Evolutionary conservation across 2,888 invertebrate species (phyloP).

Genomic region (Microplitis manilae): DNA sequence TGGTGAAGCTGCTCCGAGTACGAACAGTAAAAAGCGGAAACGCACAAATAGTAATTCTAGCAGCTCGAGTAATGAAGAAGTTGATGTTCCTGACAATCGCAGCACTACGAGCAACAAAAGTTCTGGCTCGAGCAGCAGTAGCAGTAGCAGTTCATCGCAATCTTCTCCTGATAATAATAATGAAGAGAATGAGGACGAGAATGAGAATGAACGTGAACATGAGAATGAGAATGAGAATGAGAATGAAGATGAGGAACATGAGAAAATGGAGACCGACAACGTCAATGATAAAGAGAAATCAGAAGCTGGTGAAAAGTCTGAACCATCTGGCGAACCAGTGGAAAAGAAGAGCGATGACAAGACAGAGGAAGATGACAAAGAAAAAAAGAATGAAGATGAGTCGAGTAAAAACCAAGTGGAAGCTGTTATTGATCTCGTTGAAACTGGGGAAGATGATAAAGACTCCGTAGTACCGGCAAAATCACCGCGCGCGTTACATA

Average conservation of each 20-base stretch:
- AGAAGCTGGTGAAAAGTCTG: background rate
- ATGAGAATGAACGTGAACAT: constrained; percentile 48
- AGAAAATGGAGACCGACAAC: constrained; percentile 51
- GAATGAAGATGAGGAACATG: constrained; percentile 51
- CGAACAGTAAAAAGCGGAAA: constrained; percentile 25
- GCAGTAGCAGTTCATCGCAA: constrained; percentile 46
- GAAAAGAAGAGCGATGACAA: constrained; percentile 61
- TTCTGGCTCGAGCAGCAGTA: constrained; percentile 62
- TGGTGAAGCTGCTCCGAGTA: constrained; percentile 54
- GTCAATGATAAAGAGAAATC: background rate
- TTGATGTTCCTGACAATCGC: background rate
- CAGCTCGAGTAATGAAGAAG: constrained; percentile 16
- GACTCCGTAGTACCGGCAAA: constrained; percentile 54
- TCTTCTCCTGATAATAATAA: constrained; percentile 38
- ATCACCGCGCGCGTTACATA: constrained; percentile 84
- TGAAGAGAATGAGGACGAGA: constrained; percentile 41
- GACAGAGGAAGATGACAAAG: constrained; percentile 63
- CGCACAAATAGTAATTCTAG: constrained; percentile 17
- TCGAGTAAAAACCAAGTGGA: constrained; percentile 48
- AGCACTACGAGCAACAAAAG: constrained; percentile 57
- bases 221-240: constrained; percentile 53
- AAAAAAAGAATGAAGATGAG: constrained; percentile 70
- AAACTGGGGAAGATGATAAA: constrained; percentile 71
- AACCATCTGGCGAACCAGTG: constrained; percentile 22
- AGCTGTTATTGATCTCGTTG: constrained; percentile 66